Evolutionary conservation across 2,113 vertebrate species (phyloP).

Genomic region (Trichechus manatus): DNA sequence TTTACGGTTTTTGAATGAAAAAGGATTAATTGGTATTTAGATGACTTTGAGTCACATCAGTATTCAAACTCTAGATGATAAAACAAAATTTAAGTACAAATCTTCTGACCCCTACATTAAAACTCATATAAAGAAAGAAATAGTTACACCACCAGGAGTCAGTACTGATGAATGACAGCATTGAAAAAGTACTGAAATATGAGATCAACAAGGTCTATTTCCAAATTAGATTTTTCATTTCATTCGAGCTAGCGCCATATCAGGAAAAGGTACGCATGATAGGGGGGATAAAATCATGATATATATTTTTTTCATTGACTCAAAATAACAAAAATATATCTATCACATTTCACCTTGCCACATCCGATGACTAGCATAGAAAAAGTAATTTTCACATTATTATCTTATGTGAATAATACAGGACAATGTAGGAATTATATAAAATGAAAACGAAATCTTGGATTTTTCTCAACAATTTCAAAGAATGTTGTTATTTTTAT

Average conservation of each 20-base stretch:
- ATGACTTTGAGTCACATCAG: constrained; percentile 58
- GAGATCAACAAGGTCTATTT: constrained; percentile 70
- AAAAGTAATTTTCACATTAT: background rate
- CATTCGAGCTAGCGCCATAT: constrained; percentile 42
- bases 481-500: background rate
- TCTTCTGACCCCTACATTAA: constrained; percentile 33
- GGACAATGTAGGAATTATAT: background rate
- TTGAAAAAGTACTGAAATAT: constrained; percentile 72
- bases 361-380: background rate
- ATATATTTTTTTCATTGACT: constrained; percentile 57
- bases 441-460: background rate
- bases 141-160: constrained; percentile 40
- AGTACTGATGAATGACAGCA: constrained; percentile 66
- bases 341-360: constrained; percentile 46
- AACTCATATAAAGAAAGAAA: constrained; percentile 35
- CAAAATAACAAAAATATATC: constrained; percentile 58
- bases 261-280: constrained; percentile 54
- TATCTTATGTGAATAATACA: background rate
- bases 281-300: background rate
- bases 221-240: constrained; percentile 81
- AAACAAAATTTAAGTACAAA: constrained; percentile 76
- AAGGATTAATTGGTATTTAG: constrained; percentile 70
- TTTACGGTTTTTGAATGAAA: constrained; percentile 13
- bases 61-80: constrained; percentile 73
- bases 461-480: background rate